A percentile compares a stretch with the other conserved stretches of the same genome.
phyloP scores from a whole-genome alignment of 2,888 invertebrate genomes.

The Nipponacmea schrenckii region DNA sequence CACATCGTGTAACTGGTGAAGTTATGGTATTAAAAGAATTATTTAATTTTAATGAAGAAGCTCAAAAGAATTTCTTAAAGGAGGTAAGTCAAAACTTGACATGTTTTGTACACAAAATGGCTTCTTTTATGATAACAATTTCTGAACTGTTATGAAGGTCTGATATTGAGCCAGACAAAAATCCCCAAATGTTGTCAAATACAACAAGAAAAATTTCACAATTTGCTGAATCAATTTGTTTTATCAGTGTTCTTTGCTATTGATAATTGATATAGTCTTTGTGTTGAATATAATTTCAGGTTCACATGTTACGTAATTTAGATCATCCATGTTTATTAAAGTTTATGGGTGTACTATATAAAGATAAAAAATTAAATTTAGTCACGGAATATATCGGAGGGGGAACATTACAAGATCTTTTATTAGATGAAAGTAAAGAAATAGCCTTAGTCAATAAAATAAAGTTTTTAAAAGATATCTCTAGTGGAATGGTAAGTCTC shows the following conservation, averaged over 20 bases:
- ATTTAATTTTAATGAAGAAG: conserved; percentile 91
- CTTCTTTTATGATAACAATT: too few relatives aligned
- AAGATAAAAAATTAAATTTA: conserved; percentile 88
- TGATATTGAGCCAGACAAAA: too few relatives aligned
- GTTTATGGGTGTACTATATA: conserved; percentile 92
- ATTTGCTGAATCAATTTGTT: not conserved
- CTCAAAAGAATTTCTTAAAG: conserved; percentile 92
- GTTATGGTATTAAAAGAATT: conserved; percentile 96
- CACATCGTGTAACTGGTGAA: conserved; percentile 88
- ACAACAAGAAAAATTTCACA: too few relatives aligned
- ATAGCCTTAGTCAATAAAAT: conserved; percentile 85
- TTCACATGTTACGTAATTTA: conserved; percentile 88
- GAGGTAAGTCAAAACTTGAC: conserved; percentile 75
- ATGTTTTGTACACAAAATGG: too few relatives aligned
- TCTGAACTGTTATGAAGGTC: too few relatives aligned
- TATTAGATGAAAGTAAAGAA: conserved; percentile 79
- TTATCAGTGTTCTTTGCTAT: not conserved
- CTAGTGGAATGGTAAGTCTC: conserved; percentile 83
- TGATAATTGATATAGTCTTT: not conserved
- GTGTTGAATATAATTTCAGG: conserved; percentile 70
- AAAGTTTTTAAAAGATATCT: conserved; percentile 89
- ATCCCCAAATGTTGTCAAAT: too few relatives aligned
- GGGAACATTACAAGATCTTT: conserved; percentile 85
- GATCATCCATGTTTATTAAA: conserved; percentile 89
- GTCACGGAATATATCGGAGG: conserved; percentile 94